A percentile compares a stretch with the other conserved stretches of the same genome.
Conservation (phyloP, 2,797 vertebrate species). For the Helostoma temminkii region DNA sequence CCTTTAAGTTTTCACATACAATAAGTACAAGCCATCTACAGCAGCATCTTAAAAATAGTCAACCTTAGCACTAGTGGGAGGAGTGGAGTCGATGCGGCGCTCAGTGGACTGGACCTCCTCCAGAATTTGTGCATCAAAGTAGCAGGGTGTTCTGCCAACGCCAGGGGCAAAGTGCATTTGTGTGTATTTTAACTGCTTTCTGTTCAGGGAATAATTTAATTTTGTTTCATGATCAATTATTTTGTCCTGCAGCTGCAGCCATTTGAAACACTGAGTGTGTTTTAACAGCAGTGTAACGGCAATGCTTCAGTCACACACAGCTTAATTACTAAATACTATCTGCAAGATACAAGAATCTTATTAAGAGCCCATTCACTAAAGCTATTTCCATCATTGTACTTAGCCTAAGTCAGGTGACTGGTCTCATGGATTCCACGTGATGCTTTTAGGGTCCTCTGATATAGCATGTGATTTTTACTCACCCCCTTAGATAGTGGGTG, state of each 20-base stretch:
- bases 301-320: not conserved
- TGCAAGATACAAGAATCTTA: not conserved
- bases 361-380: constrained; percentile 9
- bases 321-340: too few species aligned
- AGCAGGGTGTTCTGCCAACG: constrained; percentile 2
- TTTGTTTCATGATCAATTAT: constrained; percentile 2
- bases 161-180: not conserved
- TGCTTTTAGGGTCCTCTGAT: constrained; percentile 18
- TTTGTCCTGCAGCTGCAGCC: not conserved
- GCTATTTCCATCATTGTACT: constrained; percentile 4
- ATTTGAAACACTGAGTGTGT: not conserved
- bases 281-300: not conserved
- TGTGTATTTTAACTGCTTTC: constrained; percentile 9
- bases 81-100: constrained; percentile 1
- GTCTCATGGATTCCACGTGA: constrained; percentile 65
- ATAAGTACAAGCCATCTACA: constrained; percentile 6
- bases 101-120: constrained; percentile 11
- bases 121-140: constrained; percentile 23
- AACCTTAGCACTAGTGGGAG: not conserved
- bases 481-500: constrained; percentile 2
- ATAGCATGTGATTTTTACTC: constrained; percentile 3
- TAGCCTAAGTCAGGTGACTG: constrained; percentile 47
- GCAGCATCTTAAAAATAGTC: constrained; percentile 19
- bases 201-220: constrained; percentile 7
- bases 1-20: constrained; percentile 3